phyloP scores from a whole-genome alignment of 2,797 vertebrate species.

The Psittacula echo region DNA sequence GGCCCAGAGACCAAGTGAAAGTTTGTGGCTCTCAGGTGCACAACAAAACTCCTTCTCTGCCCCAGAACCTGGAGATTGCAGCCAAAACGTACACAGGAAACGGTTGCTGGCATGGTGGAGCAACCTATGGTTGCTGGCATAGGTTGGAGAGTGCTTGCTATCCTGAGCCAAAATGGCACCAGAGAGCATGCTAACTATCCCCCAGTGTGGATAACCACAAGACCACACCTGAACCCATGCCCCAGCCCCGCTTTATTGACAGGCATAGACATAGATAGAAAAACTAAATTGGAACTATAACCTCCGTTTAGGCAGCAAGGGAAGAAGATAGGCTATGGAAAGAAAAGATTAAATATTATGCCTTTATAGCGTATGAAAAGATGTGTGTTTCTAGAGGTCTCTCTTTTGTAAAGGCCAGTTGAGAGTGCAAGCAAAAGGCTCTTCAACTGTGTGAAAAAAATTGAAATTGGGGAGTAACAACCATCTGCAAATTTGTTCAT shows the following conservation, averaged over 20 bases:
- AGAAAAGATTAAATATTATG: background rate
- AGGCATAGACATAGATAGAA: background rate
- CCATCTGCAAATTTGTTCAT: background rate
- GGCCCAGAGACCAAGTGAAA: background rate
- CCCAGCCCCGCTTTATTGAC: background rate
- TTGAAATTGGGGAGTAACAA: background rate
- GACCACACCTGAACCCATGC: background rate
- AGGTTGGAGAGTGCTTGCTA: background rate
- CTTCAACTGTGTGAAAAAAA: background rate
- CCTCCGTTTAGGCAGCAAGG: background rate
- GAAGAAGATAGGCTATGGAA: background rate
- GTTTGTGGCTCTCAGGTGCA: background rate
- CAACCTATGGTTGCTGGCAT: too few relatives aligned
- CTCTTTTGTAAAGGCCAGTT: background rate
- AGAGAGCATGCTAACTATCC: background rate
- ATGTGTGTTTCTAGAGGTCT: background rate
- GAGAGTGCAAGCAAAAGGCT: background rate
- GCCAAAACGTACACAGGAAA: background rate
- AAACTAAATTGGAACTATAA: background rate
- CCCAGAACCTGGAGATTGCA: background rate
- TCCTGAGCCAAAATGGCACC: background rate
- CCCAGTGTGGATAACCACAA: background rate
- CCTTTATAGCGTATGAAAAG: background rate
- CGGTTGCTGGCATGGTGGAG: background rate
- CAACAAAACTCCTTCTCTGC: background rate